Conservation (phyloP, 2,113 vertebrate genomes). For the Balaenoptera acutorostrata region DNA sequence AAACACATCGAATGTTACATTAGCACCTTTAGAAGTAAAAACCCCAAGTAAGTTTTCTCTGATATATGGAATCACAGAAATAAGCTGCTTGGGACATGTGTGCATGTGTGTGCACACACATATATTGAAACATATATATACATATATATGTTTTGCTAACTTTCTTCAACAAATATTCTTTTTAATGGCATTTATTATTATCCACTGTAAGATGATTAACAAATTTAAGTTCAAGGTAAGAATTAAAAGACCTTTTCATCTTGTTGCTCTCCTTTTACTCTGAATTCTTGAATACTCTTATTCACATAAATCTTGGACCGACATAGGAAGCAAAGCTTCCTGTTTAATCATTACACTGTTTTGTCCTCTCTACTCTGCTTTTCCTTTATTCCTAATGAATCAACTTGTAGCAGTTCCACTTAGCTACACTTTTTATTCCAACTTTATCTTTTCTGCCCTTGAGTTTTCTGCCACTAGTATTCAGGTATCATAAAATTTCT, state of each 20-base stretch:
- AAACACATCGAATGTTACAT: background rate
- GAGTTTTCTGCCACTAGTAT: background rate
- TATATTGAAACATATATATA: background rate
- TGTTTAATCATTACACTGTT: background rate
- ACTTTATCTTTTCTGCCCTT: constrained; percentile 18
- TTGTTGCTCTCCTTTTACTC: background rate
- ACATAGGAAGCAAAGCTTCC: background rate
- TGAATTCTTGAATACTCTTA: background rate
- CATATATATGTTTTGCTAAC: background rate
- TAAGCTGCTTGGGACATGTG: background rate
- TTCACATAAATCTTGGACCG: background rate
- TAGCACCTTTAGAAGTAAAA: background rate
- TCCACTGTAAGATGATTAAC: background rate
- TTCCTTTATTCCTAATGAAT: background rate
- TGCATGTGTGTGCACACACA: background rate
- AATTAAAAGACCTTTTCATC: background rate
- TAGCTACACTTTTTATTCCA: constrained; percentile 25
- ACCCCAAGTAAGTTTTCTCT: background rate
- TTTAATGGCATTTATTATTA: background rate
- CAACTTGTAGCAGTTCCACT: background rate
- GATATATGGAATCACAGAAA: background rate
- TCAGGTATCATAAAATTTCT: constrained; percentile 33
- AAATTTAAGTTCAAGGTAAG: background rate
- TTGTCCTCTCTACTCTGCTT: background rate
- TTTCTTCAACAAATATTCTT: background rate